Conservation (phyloP, 2,888 invertebrate species). For the Ormyrus nitidulus region DNA sequence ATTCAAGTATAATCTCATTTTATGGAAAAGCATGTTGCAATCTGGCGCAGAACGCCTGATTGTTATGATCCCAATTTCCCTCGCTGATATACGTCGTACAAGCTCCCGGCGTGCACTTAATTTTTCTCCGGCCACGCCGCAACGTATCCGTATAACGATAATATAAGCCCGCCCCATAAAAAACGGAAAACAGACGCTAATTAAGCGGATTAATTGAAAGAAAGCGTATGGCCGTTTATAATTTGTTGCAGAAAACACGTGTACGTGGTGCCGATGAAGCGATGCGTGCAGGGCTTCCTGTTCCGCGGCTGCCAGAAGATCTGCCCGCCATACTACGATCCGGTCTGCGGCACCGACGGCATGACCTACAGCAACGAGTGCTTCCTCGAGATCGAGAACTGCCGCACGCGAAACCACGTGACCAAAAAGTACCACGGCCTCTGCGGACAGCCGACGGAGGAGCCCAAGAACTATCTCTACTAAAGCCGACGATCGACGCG, state of each 20-base stretch:
- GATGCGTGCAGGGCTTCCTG: conserved; percentile 89
- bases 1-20: too few species aligned
- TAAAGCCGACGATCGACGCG: conserved; percentile 69
- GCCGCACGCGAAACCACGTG: conserved; percentile 87
- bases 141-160: too few species aligned
- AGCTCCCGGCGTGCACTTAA: too few species aligned
- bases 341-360: conserved; percentile 94
- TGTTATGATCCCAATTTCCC: too few species aligned
- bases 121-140: too few species aligned
- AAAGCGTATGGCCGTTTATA: neutral
- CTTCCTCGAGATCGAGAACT: conserved; percentile 93
- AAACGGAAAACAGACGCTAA: too few species aligned
- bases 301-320: conserved; percentile 92
- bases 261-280: conserved; percentile 92
- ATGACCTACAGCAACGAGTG: conserved; percentile 96
- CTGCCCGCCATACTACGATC: conserved; percentile 91
- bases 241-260: conserved; percentile 85
- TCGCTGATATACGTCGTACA: too few species aligned
- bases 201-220: neutral
- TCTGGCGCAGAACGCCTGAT: too few species aligned
- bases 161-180: too few species aligned
- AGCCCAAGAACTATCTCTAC: conserved; percentile 92
- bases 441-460: conserved; percentile 89
- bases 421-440: conserved; percentile 88
- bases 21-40: too few species aligned